Conservation (phyloP, 2,888 invertebrate species). For the Anodontia alba region DNA sequence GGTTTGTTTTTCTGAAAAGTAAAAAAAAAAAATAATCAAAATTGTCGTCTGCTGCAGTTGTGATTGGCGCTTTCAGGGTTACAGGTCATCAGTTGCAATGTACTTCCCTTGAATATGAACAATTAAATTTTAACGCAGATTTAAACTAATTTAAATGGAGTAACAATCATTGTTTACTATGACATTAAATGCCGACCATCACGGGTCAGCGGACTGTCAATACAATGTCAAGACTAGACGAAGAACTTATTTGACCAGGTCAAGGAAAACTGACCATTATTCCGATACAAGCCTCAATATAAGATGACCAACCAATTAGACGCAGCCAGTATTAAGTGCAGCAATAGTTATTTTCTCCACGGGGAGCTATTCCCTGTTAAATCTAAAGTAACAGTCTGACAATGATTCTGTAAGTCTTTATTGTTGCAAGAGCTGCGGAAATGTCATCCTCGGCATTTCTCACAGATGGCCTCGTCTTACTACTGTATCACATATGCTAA, state of each 20-base stretch:
- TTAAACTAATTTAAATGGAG: conserved; percentile 17
- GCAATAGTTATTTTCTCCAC: conserved; percentile 56
- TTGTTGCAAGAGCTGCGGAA: conserved; percentile 1
- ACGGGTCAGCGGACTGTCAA: conserved; percentile 13
- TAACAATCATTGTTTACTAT: conserved; percentile 13
- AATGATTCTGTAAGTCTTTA: conserved; percentile 9
- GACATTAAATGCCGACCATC: conserved; percentile 8
- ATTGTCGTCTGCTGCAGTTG: too few relatives aligned
- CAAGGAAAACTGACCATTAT: conserved; percentile 54
- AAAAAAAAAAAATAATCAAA: too few relatives aligned
- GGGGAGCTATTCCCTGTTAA: conserved; percentile 29
- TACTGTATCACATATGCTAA: conserved; percentile 38
- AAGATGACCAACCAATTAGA: conserved; percentile 53
- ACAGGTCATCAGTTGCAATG: not conserved
- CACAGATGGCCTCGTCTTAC: conserved; percentile 15
- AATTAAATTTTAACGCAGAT: conserved; percentile 14
- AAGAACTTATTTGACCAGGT: conserved; percentile 56
- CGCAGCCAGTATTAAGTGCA: conserved; percentile 35
- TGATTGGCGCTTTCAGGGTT: too few relatives aligned
- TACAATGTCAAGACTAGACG: conserved; percentile 13
- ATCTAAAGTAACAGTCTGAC: conserved; percentile 14
- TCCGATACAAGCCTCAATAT: conserved; percentile 53
- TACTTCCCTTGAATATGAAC: not conserved
- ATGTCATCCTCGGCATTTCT: conserved; percentile 7
- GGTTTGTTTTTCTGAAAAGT: too few relatives aligned